Conservation (phyloP, 2,113 vertebrate genomes). For the Tichodroma muraria region DNA sequence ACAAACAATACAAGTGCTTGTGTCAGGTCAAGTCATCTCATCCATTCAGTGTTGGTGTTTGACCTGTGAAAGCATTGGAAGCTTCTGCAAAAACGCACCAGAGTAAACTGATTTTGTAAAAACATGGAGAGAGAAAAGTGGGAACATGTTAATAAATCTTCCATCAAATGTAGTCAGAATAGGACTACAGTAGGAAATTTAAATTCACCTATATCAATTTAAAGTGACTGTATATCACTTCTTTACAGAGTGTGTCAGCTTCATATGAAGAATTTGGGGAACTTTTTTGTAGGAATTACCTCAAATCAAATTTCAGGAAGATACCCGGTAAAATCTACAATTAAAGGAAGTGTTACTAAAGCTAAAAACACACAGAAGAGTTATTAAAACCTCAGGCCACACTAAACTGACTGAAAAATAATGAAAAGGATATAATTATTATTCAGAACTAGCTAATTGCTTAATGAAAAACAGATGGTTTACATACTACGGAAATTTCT, state of each 20-base stretch:
- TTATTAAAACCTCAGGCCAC: constrained; percentile 40
- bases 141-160: background rate
- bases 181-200: background rate
- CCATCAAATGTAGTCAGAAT: background rate
- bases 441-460: background rate
- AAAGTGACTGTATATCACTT: background rate
- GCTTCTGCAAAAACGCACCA: background rate
- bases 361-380: constrained; percentile 3
- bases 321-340: background rate
- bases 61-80: background rate
- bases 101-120: background rate
- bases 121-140: background rate
- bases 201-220: background rate
- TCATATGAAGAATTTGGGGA: constrained; percentile 16
- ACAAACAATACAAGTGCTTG: background rate
- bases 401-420: constrained; percentile 24
- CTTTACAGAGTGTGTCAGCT: background rate
- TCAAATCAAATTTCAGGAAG: constrained; percentile 15
- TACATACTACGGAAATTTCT: background rate
- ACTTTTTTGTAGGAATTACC: background rate
- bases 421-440: constrained; percentile 12
- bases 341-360: background rate
- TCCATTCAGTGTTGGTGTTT: background rate
- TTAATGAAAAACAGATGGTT: constrained; percentile 20
- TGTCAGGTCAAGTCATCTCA: background rate